Evolutionary conservation across 2,888 invertebrate genomes (phyloP), one percentile per base, ranked within the genome.

Genomic region (Eustalomyia histrio): DNA sequence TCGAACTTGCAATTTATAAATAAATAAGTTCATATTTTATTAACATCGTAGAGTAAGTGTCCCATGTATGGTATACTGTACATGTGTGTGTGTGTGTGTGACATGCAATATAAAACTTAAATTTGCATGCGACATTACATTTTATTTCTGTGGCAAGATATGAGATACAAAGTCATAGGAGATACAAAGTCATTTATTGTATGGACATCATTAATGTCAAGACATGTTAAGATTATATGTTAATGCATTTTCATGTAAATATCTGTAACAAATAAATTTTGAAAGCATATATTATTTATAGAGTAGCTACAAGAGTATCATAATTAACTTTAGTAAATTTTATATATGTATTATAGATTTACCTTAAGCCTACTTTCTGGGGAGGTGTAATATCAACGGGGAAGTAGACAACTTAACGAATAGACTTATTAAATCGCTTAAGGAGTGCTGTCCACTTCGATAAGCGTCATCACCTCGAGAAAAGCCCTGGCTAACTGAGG

Each of bases 141-240:
- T 39, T 39, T 39, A 12, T 39, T 39, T 10, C 14, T 39, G 10
- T 39, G 47, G 29, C 39, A 10, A 39, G 39, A 39, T 39, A 39
- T 69, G 58, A 53, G 33, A 21, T 33, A 71, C 71, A 71, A 71
- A 71, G 55, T 71, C 79, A 65, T 29, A 55, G 52, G 47, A 71
- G 58, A 47, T 60, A 53, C 65, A 78, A 72, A 78, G 65, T 69
- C 73, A 80, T 80, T 76, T 73, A 64, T 65, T 58, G 60, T 60
- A 35, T 55, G 68, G 53, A 76, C 55, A 80, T 80, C 76, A 80
- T 76, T 80, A 73, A 73, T 74, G 76, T 74, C 80, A 69, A 80
- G 63, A 58, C 65, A 65, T 65, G 80, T 74, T 76, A 65, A 60
- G 60, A 73, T 76, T 74, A 69, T 61, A 69, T 68, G 67, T 63